Base-by-base conservation (phyloP, 37 sponge, comb jelly and placozoan species). In the Cliona cf. orientalis region DNA sequence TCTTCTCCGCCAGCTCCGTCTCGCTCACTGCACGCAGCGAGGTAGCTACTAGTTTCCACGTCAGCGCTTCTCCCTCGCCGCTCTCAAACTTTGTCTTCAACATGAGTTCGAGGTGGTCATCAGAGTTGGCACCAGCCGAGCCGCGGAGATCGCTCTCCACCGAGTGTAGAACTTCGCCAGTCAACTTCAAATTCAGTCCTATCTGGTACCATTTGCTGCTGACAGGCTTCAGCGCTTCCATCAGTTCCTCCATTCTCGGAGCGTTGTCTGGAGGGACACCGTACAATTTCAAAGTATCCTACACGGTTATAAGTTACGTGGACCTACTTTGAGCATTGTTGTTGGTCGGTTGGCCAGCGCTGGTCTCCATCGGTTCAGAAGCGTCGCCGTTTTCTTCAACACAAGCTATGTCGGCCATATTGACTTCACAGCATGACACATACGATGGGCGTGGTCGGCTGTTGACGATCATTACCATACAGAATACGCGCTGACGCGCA, bases 121-220 rank as follows among this genome's bases (percentile, higher is more conserved):
- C 29, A 14, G 37, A 46, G 0, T 80, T 25, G 2, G 39, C 1
- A 1, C 70, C 70, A n/a, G n/a, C n/a, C n/a, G n/a, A n/a, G n/a
- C n/a, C n/a, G n/a, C n/a, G n/a, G n/a, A n/a, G n/a, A n/a, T 55
- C 79, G 22, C n/a, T 14, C 45, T 71, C 61, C 17, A 85, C 33
- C 37, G 29, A 14, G 39, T 68, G 60, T 9, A 85, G 71, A 0
- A 25, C 46, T 1, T 45, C 11, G 2, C 53, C 42, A 0, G 3
- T 22, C n/a, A 85, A 29, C 2, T 61, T 79, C 25, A 70, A 32
- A 46, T 37, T 45, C n/a, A 57, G 45, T 5, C 78, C 86, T 9
- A 85, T 42, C 25, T 75, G 42, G 12, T 84, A 45, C 84, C 84
- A 84, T 38, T 65, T 65, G 22, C 57, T 58, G 19, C 71, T 12